phyloP scores from a whole-genome alignment of 2,797 vertebrate species.

The Serranus cabrilla region DNA sequence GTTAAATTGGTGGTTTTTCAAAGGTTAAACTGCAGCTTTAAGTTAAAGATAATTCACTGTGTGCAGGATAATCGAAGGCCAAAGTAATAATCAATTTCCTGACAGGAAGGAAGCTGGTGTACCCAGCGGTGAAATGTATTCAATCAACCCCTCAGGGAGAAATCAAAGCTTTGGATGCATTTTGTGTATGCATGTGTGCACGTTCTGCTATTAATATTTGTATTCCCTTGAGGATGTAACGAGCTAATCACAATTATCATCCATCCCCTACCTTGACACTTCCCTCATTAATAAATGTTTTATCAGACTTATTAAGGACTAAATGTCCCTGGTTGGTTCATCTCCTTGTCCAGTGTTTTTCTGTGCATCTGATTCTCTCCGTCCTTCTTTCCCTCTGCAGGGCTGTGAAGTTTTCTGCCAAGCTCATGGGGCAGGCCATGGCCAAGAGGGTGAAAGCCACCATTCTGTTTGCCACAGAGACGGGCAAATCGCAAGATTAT shows the following conservation, averaged over 20 bases:
- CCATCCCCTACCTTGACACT: conserved; percentile 53
- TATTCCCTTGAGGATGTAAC: conserved; percentile 79
- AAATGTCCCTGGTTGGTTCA: background rate
- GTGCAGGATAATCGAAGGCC: conserved; percentile 20
- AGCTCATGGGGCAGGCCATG: conserved; percentile 99
- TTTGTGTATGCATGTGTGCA: conserved; percentile 40
- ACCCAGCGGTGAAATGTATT: conserved; percentile 69
- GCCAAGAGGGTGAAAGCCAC: conserved; percentile 98
- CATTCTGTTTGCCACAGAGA: conserved; percentile 97
- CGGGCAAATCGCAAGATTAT: conserved; percentile 96
- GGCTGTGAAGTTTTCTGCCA: conserved; percentile 98
- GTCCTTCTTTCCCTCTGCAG: conserved; percentile 75
- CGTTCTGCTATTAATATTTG: conserved; percentile 77
- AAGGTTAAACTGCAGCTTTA: background rate
- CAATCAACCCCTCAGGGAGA: conserved; percentile 79
- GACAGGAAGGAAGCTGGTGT: conserved; percentile 51
- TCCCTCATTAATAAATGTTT: conserved; percentile 23
- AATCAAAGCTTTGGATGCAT: conserved; percentile 75
- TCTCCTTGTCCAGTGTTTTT: conserved; percentile 2
- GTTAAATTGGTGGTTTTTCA: background rate
- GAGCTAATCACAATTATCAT: conserved; percentile 76
- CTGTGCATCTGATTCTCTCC: conserved; percentile 16
- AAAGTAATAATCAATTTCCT: conserved; percentile 48
- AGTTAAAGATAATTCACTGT: conserved; percentile 36
- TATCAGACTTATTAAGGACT: conserved; percentile 6